Base-by-base conservation (phyloP, 2,113 vertebrate species). In the Myrmecophaga tridactyla region DNA sequence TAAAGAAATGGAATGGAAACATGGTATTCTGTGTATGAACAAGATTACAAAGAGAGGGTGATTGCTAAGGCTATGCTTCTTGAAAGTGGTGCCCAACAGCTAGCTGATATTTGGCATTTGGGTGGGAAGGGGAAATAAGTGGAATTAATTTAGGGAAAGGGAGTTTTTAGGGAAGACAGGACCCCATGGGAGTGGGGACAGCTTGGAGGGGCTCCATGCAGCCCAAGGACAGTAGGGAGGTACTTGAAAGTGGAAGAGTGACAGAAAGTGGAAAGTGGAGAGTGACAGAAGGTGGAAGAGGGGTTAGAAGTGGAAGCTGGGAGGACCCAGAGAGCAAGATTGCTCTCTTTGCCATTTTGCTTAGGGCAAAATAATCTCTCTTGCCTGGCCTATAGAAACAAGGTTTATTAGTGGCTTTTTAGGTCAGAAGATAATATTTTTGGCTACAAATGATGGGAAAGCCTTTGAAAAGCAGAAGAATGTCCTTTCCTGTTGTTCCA, bases 401-500 rank as follows among this genome's bases (percentile, higher is more conserved):
- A 90, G 81, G 89, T 86, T 96, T 96, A 67, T 95, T 92, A 96
- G 93, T 91, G 43, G 86, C 89, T 96, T 97, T 96, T 96, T 46
- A 94, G 96, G 96, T 97, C 94, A 97, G 95, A 97, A 96, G 96
- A 97, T 91, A 97, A 78, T 96, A 96, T 94, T 97, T 96, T 97
- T 97, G 93, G 97, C 96, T 92, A 63, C 60, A 83, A 65, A 94
- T 96, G 95, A 96, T 95, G 95, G 91, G 94, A 97, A 97, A 96
- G 82, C 62, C 96, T 97, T 97, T 97, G 96, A 96, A 96, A 96
- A 90, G 94, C 77, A 65, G 85, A 97, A 96, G 96, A 97, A 97
- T 97, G 96, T 96, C 97, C 96, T n/a, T 97, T 97, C 86, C 94
- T 97, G 96, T 96, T 96, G 89, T 92, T 92, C 62, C 73, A 96